Percentiles rank a stretch among this genome's conserved stretches.
These are phyloP conservation scores for Myotis davidii DNA, from an alignment of 2,113 vertebrate genomes.

Conservation along the genomic window DNA sequence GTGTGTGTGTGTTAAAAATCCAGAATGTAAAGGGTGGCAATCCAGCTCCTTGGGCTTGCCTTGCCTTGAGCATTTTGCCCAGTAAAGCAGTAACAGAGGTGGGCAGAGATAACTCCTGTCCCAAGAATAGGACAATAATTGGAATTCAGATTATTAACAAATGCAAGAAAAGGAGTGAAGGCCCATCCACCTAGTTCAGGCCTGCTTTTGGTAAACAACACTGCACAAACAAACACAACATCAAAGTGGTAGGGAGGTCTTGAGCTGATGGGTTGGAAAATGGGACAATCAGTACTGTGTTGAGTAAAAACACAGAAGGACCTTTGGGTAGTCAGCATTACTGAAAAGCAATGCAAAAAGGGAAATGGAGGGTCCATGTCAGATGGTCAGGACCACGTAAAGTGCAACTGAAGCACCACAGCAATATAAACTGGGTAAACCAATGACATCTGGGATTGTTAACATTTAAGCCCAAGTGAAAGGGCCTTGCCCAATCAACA, in stretches of 20 bases:
- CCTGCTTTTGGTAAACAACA: conserved; percentile 53
- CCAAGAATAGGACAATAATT: conserved; percentile 28
- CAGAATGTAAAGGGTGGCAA: neutral
- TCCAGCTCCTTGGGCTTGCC: neutral
- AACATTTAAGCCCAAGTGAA: conserved; percentile 42
- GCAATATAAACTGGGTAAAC: neutral
- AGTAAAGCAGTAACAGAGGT: conserved; percentile 24
- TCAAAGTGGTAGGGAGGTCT: conserved; percentile 15
- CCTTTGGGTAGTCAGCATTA: neutral
- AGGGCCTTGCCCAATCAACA: conserved; percentile 2
- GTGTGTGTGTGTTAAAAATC: neutral
- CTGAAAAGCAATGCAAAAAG: conserved; percentile 33
- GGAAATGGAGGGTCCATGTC: neutral
- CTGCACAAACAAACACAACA: conserved; percentile 63
- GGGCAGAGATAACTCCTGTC: neutral
- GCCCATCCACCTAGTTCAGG: conserved; percentile 44
- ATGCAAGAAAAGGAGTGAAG: conserved; percentile 36
- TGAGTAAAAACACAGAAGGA: conserved; percentile 17
- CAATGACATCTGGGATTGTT: conserved; percentile 21
- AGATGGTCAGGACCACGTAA: neutral
- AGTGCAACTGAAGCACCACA: neutral
- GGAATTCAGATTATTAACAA: conserved; percentile 26
- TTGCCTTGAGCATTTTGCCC: conserved; percentile 44
- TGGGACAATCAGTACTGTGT: neutral
- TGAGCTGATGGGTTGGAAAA: neutral